phyloP scores from a whole-genome alignment of 2,888 invertebrate genomes.

The Meloe dianella region DNA sequence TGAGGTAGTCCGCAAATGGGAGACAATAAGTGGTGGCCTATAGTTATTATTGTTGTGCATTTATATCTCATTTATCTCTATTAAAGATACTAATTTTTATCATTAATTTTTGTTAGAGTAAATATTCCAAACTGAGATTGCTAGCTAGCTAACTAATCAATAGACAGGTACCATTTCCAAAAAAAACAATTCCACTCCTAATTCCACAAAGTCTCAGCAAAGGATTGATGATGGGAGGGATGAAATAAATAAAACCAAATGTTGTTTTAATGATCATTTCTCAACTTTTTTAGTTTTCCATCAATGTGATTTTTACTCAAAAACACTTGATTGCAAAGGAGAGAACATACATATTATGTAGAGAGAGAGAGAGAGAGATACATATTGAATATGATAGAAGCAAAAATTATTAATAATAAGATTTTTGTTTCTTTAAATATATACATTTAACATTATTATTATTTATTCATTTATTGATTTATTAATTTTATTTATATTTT shows the following conservation, averaged over 20 bases:
- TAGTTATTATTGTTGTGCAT: not conserved
- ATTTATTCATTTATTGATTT: not conserved
- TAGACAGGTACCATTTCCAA: too few species aligned
- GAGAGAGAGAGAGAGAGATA: too few species aligned
- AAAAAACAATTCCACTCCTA: too few species aligned
- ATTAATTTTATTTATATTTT: not conserved
- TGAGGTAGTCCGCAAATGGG: conserved; percentile 62
- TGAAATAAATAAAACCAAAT: not conserved
- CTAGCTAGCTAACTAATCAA: too few species aligned
- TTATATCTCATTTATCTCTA: too few species aligned
- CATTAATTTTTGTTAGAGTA: too few species aligned
- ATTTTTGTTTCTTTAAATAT: conserved; percentile 30
- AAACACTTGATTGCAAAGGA: conserved; percentile 51
- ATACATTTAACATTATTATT: conserved; percentile 28
- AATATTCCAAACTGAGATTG: too few species aligned
- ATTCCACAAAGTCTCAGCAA: too few species aligned
- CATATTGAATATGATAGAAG: conserved; percentile 42
- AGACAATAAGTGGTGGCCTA: conserved; percentile 1
- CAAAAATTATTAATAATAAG: conserved; percentile 38
- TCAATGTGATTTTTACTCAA: conserved; percentile 50
- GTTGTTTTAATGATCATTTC: conserved; percentile 21
- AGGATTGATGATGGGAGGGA: too few species aligned
- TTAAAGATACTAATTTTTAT: too few species aligned
- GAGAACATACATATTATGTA: conserved; percentile 44
- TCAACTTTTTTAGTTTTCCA: conserved; percentile 45